These are phyloP conservation scores for Cerastis leucographa DNA, from an alignment of 2,888 invertebrate species.

Conservation along the genomic window DNA sequence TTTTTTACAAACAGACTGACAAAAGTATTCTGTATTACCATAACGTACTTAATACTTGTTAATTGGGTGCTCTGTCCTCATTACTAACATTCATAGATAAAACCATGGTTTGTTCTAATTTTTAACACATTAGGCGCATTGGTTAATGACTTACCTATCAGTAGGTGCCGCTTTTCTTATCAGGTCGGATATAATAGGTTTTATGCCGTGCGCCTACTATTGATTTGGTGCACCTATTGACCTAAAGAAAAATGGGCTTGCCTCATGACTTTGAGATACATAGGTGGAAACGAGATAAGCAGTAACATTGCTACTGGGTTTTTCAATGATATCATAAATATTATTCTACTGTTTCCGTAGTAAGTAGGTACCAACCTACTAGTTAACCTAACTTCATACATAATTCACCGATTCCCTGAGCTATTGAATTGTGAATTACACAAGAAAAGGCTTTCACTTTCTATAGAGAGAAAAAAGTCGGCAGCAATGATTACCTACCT, in stretches of 20 bases:
- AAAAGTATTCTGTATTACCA: neutral
- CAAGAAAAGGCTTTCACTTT: conserved; percentile 44
- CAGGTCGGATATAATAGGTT: conserved; percentile 15
- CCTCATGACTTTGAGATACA: neutral
- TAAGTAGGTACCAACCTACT: neutral
- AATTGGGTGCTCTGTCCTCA: neutral
- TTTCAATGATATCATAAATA: conserved; percentile 15
- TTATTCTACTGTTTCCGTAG: conserved; percentile 20
- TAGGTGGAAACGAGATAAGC: neutral
- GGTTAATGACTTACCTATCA: conserved; percentile 23
- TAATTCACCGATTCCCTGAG: conserved; percentile 26
- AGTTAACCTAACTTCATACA: conserved; percentile 32
- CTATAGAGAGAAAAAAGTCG: neutral
- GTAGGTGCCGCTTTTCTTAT: conserved; percentile 26
- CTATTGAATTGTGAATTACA: conserved; percentile 8
- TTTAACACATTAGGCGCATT: conserved; percentile 30
- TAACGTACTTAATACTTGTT: neutral
- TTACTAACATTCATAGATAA: conserved; percentile 44
- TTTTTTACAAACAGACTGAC: neutral
- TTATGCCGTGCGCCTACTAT: neutral
- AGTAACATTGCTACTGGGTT: conserved; percentile 4
- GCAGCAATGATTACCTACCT: neutral
- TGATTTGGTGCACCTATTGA: conserved; percentile 12
- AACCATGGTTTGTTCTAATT: conserved; percentile 15
- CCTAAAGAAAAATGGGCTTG: neutral